Evolutionary conservation across 2,797 vertebrate genomes (phyloP).

Genomic region (Antennarius maculatus): DNA sequence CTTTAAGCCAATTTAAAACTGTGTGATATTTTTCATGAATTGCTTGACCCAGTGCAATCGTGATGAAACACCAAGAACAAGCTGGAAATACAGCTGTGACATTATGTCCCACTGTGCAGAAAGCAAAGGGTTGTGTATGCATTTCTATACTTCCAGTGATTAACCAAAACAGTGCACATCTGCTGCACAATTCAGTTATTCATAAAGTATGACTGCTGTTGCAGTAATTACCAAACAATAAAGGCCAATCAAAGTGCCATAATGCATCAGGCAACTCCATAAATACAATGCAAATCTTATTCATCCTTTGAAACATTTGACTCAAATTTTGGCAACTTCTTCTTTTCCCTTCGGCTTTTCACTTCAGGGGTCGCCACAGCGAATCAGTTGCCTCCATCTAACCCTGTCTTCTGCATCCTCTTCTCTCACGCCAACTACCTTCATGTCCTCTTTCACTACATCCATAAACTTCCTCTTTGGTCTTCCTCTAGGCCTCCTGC

Average conservation of each 20-base stretch:
- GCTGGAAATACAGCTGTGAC: conserved; percentile 34
- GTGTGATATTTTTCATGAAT: conserved; percentile 8
- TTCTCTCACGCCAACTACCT: too few relatives aligned
- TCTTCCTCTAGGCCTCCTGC: too few relatives aligned
- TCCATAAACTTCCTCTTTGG: too few relatives aligned
- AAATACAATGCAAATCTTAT: conserved; percentile 11
- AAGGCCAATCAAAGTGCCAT: conserved; percentile 12
- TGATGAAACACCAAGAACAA: conserved; percentile 6
- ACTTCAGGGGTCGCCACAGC: too few relatives aligned
- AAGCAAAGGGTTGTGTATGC: conserved; percentile 10
- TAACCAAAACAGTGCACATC: conserved; percentile 22
- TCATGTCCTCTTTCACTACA: too few relatives aligned
- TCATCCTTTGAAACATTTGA: conserved; percentile 7
- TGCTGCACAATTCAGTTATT: conserved; percentile 4
- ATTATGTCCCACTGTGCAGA: not conserved
- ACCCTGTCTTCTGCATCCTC: too few relatives aligned
- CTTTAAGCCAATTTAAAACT: not conserved
- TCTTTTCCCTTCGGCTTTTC: too few relatives aligned
- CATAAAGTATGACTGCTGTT: not conserved
- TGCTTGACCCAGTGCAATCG: conserved; percentile 1
- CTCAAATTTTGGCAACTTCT: not conserved
- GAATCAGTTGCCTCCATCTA: too few relatives aligned
- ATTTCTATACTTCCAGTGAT: conserved; percentile 12
- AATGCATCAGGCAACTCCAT: conserved; percentile 8
- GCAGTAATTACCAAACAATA: conserved; percentile 12